Evolutionary conservation across 2,113 vertebrate genomes (phyloP).

Genomic region (Maccullochella peelii): DNA sequence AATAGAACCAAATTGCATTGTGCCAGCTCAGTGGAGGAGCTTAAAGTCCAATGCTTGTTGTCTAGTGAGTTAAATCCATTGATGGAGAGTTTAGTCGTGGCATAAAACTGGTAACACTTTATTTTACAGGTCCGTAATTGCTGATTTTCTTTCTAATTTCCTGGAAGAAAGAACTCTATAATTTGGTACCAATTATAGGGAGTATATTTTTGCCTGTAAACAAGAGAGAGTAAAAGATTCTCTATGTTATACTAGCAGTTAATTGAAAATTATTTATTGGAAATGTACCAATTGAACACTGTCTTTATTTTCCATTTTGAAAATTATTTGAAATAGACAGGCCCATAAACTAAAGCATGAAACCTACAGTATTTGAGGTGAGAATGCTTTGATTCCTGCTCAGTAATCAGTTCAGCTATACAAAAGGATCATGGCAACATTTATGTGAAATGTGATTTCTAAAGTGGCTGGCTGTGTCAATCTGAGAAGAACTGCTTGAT

Average conservation of each 20-base stretch:
- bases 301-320: no score
- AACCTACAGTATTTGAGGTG: not conserved
- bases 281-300: not conserved
- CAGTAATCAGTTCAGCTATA: not conserved
- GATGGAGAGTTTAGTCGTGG: not conserved
- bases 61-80: not conserved
- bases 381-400: no score
- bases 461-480: not conserved
- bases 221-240: not conserved
- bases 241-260: not conserved
- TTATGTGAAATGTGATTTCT: not conserved
- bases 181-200: not conserved
- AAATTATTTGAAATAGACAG: not conserved
- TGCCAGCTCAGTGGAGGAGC: constrained; percentile 10
- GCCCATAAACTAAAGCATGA: not conserved
- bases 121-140: not conserved
- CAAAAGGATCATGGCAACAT: not conserved
- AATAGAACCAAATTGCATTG: constrained; percentile 7
- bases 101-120: not conserved
- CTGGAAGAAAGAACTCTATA: not conserved
- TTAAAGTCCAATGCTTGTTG: constrained; percentile 5
- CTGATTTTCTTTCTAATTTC: not conserved
- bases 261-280: not conserved
- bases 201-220: not conserved
- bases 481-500: not conserved